Base-by-base conservation (phyloP, 2,113 vertebrate genomes). In the Carlito syrichta region DNA sequence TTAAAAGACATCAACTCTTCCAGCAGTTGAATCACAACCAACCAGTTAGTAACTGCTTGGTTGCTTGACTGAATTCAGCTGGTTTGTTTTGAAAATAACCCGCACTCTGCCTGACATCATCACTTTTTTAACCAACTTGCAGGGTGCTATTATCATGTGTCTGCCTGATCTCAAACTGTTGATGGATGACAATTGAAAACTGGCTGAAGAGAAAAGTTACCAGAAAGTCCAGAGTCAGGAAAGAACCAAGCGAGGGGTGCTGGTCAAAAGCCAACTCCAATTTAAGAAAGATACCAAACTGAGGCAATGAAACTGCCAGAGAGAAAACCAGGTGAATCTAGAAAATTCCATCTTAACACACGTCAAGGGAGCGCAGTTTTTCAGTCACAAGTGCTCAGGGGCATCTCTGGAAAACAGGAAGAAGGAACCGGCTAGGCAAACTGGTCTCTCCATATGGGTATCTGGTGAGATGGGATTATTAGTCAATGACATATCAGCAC, bases 271-370 rank as follows among this genome's bases (percentile, higher is more conserved):
- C 9, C 56, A 63, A 88, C 43, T 96, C 32, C 76, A 68, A 13
- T 79, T 76, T 69, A 79, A 82, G 66, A 74, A 22, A 40, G 58
- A 48, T 25, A 76, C 35, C 2, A 82, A 91, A 73, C 78, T 30
- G 32, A 76, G 63, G 78, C 35, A 35, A 35, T 38, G 23, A 22
- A 74, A 78, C 12, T n/a, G 23, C 27, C 43, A 22, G 50, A 78
- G 5, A 69, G n/a, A 94, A 83, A 94, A 43, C 2, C 50, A 45
- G 27, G 38, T 6, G 45, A 60, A 71, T 54, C 78, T 66, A 73
- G 86, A 91, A 97, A 94, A 88, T 87, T 83, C 82, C 62, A 68
- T 25, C 23, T 11, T 69, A 66, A 95, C 78, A 94, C 23, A 6
- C 52, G 38, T 58, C 69, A n/a, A 50, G 25, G 71, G 32, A 92